phyloP scores from a whole-genome alignment of 1,140 invertebrate genomes.

The Agrilus planipennis region DNA sequence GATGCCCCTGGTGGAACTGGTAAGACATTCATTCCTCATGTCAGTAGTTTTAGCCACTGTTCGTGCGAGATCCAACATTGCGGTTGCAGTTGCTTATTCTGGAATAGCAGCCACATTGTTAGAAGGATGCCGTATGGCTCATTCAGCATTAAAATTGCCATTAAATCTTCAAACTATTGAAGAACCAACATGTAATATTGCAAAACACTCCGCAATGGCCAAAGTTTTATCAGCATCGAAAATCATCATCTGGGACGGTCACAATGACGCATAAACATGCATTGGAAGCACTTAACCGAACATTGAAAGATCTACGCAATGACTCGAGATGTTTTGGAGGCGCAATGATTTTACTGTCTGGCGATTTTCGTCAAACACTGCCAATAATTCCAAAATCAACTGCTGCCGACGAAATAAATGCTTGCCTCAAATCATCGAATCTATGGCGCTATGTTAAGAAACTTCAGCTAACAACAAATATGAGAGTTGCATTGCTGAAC shows the following conservation, averaged over 20 bases:
- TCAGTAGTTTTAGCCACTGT: conserved; percentile 16
- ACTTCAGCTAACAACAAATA: conserved; percentile 24
- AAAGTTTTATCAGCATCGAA: conserved; percentile 23
- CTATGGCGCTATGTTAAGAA: conserved; percentile 29
- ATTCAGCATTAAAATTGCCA: conserved; percentile 16
- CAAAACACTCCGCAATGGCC: conserved; percentile 16
- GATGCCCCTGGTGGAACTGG: conserved; percentile 25
- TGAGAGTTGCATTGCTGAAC: conserved; percentile 21
- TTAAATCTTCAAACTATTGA: conserved; percentile 18
- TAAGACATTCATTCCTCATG: conserved; percentile 29
- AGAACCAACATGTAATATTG: conserved; percentile 22
- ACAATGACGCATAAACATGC: conserved; percentile 28
- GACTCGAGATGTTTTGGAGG: conserved; percentile 28
- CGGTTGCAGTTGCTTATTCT: conserved; percentile 15
- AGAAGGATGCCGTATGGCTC: conserved; percentile 9
- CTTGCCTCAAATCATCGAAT: conserved; percentile 27
- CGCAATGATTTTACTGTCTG: conserved; percentile 15
- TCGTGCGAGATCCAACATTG: conserved; percentile 24
- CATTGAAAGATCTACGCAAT: conserved; percentile 30
- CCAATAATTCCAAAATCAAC: too few relatives aligned
- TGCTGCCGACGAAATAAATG: conserved; percentile 24
- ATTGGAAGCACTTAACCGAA: conserved; percentile 30
- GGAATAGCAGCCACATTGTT: conserved; percentile 24
- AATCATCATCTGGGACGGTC: conserved; percentile 28
- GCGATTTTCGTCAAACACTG: conserved; percentile 37